These are phyloP conservation scores for Neomorphus geoffroyi DNA, from an alignment of 2,797 vertebrate genomes.

Conservation along the genomic window DNA sequence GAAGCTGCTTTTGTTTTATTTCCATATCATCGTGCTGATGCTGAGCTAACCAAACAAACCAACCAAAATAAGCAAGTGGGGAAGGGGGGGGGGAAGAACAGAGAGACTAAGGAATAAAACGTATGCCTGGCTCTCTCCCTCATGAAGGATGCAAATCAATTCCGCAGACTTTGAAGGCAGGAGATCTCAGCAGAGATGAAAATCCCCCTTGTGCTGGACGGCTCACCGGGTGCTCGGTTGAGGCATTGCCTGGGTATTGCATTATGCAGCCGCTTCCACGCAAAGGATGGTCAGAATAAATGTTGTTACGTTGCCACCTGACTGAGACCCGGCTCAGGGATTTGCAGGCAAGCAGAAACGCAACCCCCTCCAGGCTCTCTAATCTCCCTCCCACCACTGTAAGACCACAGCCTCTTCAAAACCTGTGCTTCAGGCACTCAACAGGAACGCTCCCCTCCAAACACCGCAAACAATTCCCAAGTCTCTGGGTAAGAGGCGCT, in stretches of 20 bases:
- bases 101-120: not conserved
- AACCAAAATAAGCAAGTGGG: not conserved
- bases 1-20: constrained; percentile 47
- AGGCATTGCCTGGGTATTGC: not conserved
- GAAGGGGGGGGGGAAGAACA: not conserved
- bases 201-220: not conserved
- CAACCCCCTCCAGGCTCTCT: not conserved
- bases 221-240: not conserved
- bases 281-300: not conserved
- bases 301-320: not conserved
- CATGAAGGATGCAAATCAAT: constrained; percentile 4
- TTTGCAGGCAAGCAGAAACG: not conserved
- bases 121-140: not conserved
- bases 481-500: accelerated
- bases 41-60: constrained; percentile 57
- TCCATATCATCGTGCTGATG: constrained; percentile 20
- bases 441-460: not conserved
- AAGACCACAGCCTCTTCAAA: not conserved
- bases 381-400: accelerated
- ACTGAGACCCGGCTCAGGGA: not conserved
- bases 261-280: not conserved
- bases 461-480: not conserved
- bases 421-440: not conserved
- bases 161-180: not conserved
- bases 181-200: constrained; percentile 17